Conservation (phyloP, 2,797 vertebrate genomes). For the Cossypha heuglini region DNA sequence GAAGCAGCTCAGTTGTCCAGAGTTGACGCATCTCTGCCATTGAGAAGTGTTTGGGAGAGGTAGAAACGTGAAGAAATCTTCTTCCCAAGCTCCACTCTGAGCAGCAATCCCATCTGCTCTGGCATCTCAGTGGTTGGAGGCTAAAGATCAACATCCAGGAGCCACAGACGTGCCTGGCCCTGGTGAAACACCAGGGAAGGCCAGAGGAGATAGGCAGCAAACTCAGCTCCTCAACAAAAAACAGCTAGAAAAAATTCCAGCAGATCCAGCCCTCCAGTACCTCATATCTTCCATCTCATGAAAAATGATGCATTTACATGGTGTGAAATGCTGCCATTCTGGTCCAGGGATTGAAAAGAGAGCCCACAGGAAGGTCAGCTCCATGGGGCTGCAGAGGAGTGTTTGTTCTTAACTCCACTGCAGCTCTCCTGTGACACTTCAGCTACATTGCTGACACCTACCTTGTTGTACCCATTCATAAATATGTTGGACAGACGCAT, state of each 20-base stretch:
- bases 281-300: neutral
- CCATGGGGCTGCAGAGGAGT: neutral
- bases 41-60: neutral
- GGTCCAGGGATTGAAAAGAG: neutral
- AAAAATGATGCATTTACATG: neutral
- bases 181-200: neutral
- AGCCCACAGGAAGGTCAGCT: neutral
- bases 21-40: neutral
- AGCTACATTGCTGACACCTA: neutral
- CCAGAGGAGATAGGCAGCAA: neutral
- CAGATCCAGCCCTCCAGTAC: neutral
- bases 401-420: neutral
- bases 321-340: neutral
- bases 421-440: neutral
- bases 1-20: neutral
- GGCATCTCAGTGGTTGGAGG: neutral
- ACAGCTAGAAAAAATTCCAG: neutral
- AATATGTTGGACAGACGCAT: rapidly evolving
- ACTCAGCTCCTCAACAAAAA: rapidly evolving
- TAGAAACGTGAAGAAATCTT: neutral
- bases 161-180: neutral
- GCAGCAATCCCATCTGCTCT: neutral
- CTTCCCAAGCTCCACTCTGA: neutral
- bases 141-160: neutral
- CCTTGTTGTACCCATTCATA: neutral